These are phyloP conservation scores for Aricia agestis DNA, from an alignment of 1,140 invertebrate species.

Conservation along the genomic window DNA sequence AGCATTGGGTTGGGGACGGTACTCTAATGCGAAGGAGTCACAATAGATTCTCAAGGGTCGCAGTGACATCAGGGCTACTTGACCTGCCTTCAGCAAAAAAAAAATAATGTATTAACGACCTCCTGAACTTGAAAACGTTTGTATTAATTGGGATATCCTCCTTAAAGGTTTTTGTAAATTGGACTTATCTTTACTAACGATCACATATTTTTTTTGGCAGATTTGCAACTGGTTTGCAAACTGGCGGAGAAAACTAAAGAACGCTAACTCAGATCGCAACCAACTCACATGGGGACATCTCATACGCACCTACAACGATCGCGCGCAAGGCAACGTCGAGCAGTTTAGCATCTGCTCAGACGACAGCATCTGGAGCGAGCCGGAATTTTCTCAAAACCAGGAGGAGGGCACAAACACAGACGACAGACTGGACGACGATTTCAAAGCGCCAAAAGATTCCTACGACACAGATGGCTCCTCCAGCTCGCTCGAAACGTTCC, in stretches of 20 bases:
- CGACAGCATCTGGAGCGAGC: conserved; percentile 84
- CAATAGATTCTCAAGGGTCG: too few relatives aligned
- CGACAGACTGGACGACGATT: conserved; percentile 37
- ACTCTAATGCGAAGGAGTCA: too few relatives aligned
- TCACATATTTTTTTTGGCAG: conserved; percentile 49
- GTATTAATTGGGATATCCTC: too few relatives aligned
- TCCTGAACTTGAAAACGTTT: too few relatives aligned
- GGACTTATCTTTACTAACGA: neutral
- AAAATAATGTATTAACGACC: too few relatives aligned
- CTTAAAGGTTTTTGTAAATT: too few relatives aligned
- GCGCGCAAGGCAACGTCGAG: conserved; percentile 83
- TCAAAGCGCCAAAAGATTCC: conserved; percentile 40
- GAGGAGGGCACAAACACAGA: conserved; percentile 36
- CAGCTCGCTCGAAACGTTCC: conserved; percentile 60
- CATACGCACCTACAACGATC: conserved; percentile 83
- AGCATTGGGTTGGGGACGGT: too few relatives aligned
- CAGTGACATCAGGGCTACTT: too few relatives aligned
- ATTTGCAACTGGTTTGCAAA: conserved; percentile 88
- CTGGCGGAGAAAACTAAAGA: conserved; percentile 84
- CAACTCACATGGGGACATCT: conserved; percentile 83
- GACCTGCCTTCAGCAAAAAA: too few relatives aligned
- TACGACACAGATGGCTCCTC: conserved; percentile 48
- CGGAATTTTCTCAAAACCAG: conserved; percentile 47
- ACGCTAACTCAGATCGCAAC: conserved; percentile 79
- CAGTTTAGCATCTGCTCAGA: conserved; percentile 85